Evolutionary conservation across 1,140 invertebrate species (phyloP), one percentile per base, ranked within the genome.

Genomic region (Palaemon carinicauda): DNA sequence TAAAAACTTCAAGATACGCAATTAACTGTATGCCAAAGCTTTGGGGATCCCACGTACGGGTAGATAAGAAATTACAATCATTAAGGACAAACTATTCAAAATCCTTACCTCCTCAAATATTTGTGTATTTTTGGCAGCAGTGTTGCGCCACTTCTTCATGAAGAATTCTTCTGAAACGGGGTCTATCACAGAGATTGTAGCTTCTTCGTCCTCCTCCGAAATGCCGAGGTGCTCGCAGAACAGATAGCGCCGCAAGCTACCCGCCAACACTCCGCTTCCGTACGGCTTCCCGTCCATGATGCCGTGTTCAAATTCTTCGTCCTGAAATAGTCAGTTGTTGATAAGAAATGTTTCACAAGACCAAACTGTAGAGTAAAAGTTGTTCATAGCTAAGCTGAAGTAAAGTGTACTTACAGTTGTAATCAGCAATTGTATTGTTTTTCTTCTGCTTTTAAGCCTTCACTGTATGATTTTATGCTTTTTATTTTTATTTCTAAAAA

Each of bases 141-240:
- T 95, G 54, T 93, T 92, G 74, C 95, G 93, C 97, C 97, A 98
- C 1, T 96, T 91, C 81, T 95, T 94, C 88, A 94, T 94, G 91
- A 96, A 98, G 92, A 98, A 97, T 33, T 94, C 91, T 87, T 95
- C 93, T 88, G 92, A 93, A 51, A 96, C 93, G 0, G 96, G 95
- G 92, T 98, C 97, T 50, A 93, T 93, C 1, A 98, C 91, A 88
- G 41, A 9, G 41, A 91, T 90, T 10, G 91, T 86, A 88, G 94
- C 92, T 27, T 95, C 90, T 7, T 93, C 91, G 1, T 92, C 19
- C 94, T 90, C 17, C 93, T 93, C 88, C 89, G 81, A 2, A 91
- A 88, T 5, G 92, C 93, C 96, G 50, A 99, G 93, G 92, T 99
- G 98, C 92, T 99, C 98, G 87, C 95, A 94, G 91, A 99, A 98